Conservation (phyloP, 2,113 vertebrate genomes). For the Chloropsis cyanopogon region DNA sequence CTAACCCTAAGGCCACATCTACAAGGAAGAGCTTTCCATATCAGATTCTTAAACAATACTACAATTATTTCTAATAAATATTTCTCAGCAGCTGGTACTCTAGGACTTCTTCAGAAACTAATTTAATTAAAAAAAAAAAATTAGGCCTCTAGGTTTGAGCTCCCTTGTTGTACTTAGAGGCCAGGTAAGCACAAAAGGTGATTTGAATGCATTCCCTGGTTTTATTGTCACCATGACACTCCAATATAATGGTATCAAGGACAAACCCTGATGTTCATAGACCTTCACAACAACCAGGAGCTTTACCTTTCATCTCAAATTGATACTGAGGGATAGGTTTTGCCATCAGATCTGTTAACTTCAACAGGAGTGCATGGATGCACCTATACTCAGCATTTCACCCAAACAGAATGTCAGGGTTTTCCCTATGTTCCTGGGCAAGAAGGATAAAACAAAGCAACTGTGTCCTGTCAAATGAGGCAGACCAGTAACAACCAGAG, state of each 20-base stretch:
- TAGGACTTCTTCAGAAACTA: neutral
- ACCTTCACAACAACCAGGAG: neutral
- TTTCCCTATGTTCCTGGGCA: neutral
- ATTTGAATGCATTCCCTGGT: neutral
- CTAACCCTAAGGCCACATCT: neutral
- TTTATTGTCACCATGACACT: neutral
- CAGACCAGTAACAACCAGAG: neutral
- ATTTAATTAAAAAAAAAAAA: neutral
- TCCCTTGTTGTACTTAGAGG: neutral
- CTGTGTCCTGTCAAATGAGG: neutral
- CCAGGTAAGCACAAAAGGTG: neutral
- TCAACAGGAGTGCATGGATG: neutral
- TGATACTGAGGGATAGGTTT: neutral
- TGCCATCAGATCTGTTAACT: neutral
- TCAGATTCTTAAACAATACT: neutral
- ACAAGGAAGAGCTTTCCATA: neutral
- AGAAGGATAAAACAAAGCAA: neutral
- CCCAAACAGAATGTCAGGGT: neutral
- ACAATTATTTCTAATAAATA: neutral
- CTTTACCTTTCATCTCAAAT: neutral
- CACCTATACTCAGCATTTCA: neutral
- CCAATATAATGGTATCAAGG: neutral
- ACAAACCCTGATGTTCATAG: neutral
- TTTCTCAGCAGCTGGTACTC: neutral
- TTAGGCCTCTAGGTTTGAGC: neutral